Base-by-base conservation (phyloP, 2,113 vertebrate genomes). In the Corythornis vintsioides region DNA sequence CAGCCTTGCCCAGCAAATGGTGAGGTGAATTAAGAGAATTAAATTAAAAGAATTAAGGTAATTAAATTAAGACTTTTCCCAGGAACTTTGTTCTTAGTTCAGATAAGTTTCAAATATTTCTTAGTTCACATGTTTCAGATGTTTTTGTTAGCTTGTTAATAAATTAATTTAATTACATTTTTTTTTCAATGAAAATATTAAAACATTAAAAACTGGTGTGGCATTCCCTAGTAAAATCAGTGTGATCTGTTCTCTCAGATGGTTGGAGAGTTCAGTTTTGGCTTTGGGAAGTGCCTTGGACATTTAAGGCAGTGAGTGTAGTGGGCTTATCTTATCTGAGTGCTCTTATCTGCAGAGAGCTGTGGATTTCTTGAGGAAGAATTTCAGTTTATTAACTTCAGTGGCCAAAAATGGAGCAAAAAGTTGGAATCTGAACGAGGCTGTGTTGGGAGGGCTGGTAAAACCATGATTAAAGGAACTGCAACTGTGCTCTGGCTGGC, bases 401-500 rank as follows among this genome's bases (percentile, higher is more conserved):
- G 63, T 47, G 28, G 52, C 74, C 38, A 66, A 66, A 95, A 85
- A 24, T 52, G 50, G 74, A 63, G 64, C 55, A 76, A 10, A 75
- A 86, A 76, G 25, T 5, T 78, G 35, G 26, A 63, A 89, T 55
- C 31, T 53, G 55, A 69, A 65, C 40, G 63, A 84, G 42, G 28
- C 45, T n/a, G 52, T 47, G 19, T 86, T 71, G 63, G 70, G 77
- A 66, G 61, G 61, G 90, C 83, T 95, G 74, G 83, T 47, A 88
- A 55, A 94, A 16, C 84, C 42, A 25, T 70, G 70, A 59, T 89
- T 50, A 85, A 82, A 93, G 88, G 81, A 89, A 7, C 65, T 85
- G 81, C 88, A 93, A 81, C 86, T 94, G 86, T 96, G 66, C 50
- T 73, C 55, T 84, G 81, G 35, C 71, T 84, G 74, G 45, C 61